Evolutionary conservation across 2,797 vertebrate species (phyloP).

Genomic region (Propithecus deckenii): DNA sequence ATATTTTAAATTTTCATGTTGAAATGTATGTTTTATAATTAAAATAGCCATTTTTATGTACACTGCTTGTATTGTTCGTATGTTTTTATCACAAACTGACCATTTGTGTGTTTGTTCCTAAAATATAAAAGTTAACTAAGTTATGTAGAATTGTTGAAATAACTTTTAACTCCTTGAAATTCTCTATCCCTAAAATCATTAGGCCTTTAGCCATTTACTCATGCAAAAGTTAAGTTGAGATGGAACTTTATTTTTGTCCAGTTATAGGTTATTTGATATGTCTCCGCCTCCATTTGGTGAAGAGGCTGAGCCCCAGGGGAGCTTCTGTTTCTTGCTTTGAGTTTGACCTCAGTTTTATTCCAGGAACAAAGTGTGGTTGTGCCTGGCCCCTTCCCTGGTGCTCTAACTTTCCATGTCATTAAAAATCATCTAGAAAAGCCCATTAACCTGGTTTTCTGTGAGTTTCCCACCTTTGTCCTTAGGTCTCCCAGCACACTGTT

Average conservation of each 20-base stretch:
- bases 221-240: background rate
- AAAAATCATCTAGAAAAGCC: slow-evolving; percentile 17
- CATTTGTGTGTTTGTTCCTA: too few relatives aligned
- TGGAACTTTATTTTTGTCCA: background rate
- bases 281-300: background rate
- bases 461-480: slow-evolving; percentile 33
- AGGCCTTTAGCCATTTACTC: background rate
- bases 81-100: background rate
- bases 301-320: background rate
- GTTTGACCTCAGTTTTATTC: slow-evolving; percentile 28
- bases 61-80: background rate
- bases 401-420: background rate
- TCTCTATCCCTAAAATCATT: background rate
- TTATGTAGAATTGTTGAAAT: background rate
- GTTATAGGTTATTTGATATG: background rate
- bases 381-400: background rate
- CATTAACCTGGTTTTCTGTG: slow-evolving; percentile 23
- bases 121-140: background rate
- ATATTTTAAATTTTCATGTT: background rate
- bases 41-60: background rate
- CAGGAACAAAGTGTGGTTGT: background rate
- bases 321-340: slow-evolving; percentile 47
- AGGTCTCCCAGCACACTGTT: background rate
- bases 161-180: background rate
- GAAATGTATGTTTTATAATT: background rate